Evolutionary conservation across 1,140 invertebrate genomes (phyloP).

Genomic region (Phortica variegata): DNA sequence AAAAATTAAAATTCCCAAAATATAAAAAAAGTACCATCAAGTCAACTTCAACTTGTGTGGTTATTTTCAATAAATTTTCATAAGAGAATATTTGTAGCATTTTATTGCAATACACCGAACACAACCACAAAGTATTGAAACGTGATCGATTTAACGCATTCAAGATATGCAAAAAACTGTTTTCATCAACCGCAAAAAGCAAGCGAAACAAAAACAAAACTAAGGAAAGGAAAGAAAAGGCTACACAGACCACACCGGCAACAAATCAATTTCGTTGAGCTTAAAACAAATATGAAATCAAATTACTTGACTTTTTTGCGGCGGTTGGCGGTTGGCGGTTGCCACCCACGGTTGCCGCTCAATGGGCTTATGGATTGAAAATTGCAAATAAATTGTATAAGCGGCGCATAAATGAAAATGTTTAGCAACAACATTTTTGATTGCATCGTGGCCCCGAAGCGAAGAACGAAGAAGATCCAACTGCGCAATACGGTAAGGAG

Average conservation of each 20-base stretch:
- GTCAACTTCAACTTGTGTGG: too few species aligned
- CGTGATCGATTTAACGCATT: slow-evolving; percentile 32
- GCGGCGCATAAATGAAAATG: slow-evolving; percentile 45
- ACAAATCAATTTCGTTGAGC: too few species aligned
- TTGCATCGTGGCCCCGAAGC: too few species aligned
- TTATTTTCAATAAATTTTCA: too few species aligned
- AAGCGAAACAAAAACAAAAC: slow-evolving; percentile 30
- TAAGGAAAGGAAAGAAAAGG: too few species aligned
- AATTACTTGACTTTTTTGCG: slow-evolving; percentile 35
- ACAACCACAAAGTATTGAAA: slow-evolving; percentile 43
- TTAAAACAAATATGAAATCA: too few species aligned
- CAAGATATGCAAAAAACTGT: background rate
- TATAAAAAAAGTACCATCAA: too few species aligned
- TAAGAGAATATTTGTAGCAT: too few species aligned
- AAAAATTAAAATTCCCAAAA: too few species aligned
- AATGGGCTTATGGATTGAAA: slow-evolving; percentile 44
- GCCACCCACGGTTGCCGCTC: slow-evolving; percentile 12
- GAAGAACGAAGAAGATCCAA: too few species aligned
- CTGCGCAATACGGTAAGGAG: too few species aligned
- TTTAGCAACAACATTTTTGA: slow-evolving; percentile 8
- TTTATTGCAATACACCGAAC: slow-evolving; percentile 29
- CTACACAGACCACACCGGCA: too few species aligned
- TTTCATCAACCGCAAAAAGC: slow-evolving; percentile 12
- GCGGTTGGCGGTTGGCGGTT: slow-evolving; percentile 1
- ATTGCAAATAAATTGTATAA: slow-evolving; percentile 55